phyloP scores from a whole-genome alignment of 2,888 invertebrate genomes.

The Enchytraeus crypticus region DNA sequence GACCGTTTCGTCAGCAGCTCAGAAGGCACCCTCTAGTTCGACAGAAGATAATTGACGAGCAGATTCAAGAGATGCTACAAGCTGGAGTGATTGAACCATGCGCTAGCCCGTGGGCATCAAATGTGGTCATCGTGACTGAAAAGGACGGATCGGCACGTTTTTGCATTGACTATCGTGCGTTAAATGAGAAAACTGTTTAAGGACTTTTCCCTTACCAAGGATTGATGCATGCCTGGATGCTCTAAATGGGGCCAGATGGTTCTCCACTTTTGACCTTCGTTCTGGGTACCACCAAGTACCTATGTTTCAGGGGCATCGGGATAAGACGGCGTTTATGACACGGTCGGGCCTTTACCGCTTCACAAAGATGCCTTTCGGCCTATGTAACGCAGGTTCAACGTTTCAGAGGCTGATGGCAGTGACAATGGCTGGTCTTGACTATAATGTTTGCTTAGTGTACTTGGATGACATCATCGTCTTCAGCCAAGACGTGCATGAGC shows the following conservation, averaged over 20 bases:
- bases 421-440: conserved; percentile 4
- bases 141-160: neutral
- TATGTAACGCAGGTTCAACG: conserved; percentile 3
- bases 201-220: neutral
- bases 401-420: neutral
- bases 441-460: neutral
- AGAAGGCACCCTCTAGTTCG: neutral
- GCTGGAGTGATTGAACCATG: neutral
- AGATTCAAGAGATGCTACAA: neutral
- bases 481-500: conserved; percentile 8
- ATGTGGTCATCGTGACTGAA: neutral
- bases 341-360: neutral
- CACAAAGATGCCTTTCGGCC: neutral
- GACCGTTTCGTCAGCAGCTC: neutral
- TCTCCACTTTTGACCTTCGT: neutral
- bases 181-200: neutral
- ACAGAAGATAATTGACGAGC: conserved; percentile 7
- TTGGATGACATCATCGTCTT: conserved; percentile 11
- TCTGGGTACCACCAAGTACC: conserved; percentile 3
- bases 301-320: neutral
- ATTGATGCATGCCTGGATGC: too few species aligned
- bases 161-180: neutral
- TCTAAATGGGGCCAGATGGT: conserved; percentile 1
- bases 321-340: neutral
- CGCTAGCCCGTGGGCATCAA: neutral